phyloP scores from a whole-genome alignment of 2,113 vertebrate species.

The Hoplias malabaricus region DNA sequence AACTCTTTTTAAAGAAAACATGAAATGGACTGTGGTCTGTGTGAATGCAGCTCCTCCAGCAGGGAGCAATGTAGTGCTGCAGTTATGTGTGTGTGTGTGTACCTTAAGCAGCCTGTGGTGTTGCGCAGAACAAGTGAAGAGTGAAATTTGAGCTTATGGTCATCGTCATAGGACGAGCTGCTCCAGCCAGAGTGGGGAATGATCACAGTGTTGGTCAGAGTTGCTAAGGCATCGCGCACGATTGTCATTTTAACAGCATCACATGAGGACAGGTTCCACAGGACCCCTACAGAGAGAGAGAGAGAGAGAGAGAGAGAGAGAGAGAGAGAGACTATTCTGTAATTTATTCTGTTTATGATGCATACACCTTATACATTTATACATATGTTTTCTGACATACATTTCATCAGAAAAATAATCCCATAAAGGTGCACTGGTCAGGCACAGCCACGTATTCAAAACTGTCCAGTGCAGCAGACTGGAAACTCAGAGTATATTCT shows the following conservation, averaged over 20 bases:
- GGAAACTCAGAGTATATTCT: background rate
- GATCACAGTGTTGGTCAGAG: conserved; percentile 94
- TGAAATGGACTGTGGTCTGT: background rate
- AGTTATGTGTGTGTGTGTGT: conserved; percentile 53
- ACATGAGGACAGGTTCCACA: conserved; percentile 97
- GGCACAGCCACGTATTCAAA: no score
- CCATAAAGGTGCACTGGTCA: background rate
- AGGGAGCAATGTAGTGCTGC: background rate
- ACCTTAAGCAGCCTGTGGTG: conserved; percentile 94
- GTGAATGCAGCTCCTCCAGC: background rate
- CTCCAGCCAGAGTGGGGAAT: conserved; percentile 98
- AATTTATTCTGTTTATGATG: no score
- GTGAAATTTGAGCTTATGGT: conserved; percentile 97
- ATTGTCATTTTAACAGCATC: conserved; percentile 97
- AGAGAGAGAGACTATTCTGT: background rate
- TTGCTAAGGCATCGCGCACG: conserved; percentile 91
- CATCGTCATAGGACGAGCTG: conserved; percentile 91
- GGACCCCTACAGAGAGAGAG: conserved; percentile 78
- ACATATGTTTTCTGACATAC: no score
- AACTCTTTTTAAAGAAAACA: no score
- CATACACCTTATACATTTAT: no score
- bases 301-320: background rate
- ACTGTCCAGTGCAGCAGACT: background rate
- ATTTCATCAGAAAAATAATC: background rate
- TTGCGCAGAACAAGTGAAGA: conserved; percentile 94